phyloP scores from a whole-genome alignment of 2,797 vertebrate genomes.

The Emydoidea blandingii region DNA sequence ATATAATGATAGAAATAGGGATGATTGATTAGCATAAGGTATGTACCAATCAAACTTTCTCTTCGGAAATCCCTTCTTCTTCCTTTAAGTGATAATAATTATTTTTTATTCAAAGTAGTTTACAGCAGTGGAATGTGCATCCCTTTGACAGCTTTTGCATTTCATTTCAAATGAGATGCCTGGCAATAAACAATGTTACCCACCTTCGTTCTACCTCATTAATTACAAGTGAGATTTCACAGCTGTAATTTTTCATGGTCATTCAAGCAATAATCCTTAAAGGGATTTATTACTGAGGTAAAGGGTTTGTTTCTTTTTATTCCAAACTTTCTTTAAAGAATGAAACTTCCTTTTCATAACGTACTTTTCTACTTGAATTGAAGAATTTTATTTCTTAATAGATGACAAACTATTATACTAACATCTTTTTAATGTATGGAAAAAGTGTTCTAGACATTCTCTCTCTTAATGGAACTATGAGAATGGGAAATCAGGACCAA shows the following conservation, averaged over 20 bases:
- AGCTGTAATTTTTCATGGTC: neutral
- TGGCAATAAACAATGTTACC: neutral
- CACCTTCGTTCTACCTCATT: neutral
- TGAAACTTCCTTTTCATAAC: neutral
- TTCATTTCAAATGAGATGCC: conserved; percentile 18
- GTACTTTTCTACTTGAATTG: neutral
- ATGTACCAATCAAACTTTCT: conserved; percentile 27
- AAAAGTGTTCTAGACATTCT: neutral
- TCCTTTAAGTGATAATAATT: conserved; percentile 20
- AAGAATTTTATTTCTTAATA: neutral
- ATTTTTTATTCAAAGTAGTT: conserved; percentile 2
- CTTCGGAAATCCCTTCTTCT: conserved; percentile 28
- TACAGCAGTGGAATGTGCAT: neutral
- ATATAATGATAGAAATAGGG: conserved; percentile 11
- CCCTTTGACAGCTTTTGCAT: neutral
- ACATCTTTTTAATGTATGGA: neutral
- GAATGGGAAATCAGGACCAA: neutral
- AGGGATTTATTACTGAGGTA: neutral
- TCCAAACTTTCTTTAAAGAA: neutral
- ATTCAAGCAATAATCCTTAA: neutral
- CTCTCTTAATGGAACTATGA: neutral
- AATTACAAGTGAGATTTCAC: conserved; percentile 25
- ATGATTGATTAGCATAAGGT: conserved; percentile 48
- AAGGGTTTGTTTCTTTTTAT: neutral
- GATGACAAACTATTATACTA: neutral